Conservation (phyloP, 2,888 invertebrate species). For the Morpho deidamia region DNA sequence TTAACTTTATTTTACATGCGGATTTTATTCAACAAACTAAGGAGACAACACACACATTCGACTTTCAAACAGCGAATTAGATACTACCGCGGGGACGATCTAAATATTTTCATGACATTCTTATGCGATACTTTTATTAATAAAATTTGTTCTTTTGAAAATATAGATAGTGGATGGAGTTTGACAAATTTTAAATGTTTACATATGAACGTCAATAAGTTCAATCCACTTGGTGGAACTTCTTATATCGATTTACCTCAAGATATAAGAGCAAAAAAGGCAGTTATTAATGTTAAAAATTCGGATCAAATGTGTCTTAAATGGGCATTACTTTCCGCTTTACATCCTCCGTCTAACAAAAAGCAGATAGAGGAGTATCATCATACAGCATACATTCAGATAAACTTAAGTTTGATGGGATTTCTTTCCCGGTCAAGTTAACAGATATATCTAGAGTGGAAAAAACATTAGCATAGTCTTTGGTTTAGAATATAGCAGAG, state of each 20-base stretch:
- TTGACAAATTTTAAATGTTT: constrained; percentile 5
- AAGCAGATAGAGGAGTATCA: constrained; percentile 10
- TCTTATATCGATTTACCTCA: constrained; percentile 27
- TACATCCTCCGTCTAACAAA: constrained; percentile 26
- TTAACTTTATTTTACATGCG: constrained; percentile 24
- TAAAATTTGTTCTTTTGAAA: constrained; percentile 25
- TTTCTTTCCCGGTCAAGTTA: constrained; percentile 29
- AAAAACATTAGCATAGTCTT: constrained; percentile 30
- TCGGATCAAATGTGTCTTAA: constrained; percentile 26
- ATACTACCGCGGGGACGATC: constrained; percentile 17
- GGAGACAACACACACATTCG: constrained; percentile 18
- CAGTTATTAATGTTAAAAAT: constrained; percentile 31
- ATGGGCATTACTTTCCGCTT: constrained; percentile 28
- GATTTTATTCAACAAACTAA: constrained; percentile 25
- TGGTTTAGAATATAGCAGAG: constrained; percentile 27
- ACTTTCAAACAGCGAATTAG: constrained; percentile 26
- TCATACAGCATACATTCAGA: constrained; percentile 20
- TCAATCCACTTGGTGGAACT: constrained; percentile 22
- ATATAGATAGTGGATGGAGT: constrained; percentile 18
- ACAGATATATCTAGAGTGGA: constrained; percentile 29
- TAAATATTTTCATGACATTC: constrained; percentile 11
- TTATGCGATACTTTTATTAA: constrained; percentile 11
- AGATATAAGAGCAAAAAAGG: constrained; percentile 28
- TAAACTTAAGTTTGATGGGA: constrained; percentile 26
- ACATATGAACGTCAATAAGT: constrained; percentile 29